Percentiles rank a stretch among this genome's conserved stretches.
Conservation (phyloP, 2,113 vertebrate genomes). For the Xenus cinereus region DNA sequence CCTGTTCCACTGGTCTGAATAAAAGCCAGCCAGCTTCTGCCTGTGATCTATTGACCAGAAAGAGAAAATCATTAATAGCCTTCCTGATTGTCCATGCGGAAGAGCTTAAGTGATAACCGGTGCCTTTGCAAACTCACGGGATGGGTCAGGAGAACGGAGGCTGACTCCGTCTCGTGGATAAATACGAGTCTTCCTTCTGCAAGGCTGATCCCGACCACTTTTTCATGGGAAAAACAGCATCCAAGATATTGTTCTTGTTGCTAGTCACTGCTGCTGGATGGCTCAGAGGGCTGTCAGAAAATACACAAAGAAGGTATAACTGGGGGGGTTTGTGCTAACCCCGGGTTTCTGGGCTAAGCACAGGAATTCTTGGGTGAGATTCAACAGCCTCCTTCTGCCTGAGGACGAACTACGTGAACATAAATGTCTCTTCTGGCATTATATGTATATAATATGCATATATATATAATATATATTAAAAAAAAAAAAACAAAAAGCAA, state of each 20-base stretch:
- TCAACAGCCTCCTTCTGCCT: neutral
- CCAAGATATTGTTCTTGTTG: neutral
- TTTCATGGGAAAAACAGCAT: neutral
- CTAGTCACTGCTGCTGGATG: neutral
- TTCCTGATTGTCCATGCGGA: neutral
- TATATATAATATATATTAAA: neutral
- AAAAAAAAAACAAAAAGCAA: fast-evolving
- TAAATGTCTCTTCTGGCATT: neutral
- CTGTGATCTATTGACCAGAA: neutral
- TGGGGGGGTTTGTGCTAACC: neutral
- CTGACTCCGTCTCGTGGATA: neutral
- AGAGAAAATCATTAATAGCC: neutral
- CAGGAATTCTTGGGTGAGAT: neutral
- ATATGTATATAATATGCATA: neutral
- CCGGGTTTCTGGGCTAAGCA: neutral
- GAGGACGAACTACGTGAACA: neutral
- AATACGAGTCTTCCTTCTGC: neutral
- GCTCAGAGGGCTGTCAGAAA: neutral
- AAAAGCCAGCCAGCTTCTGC: neutral
- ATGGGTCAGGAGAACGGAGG: neutral
- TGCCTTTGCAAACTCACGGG: neutral
- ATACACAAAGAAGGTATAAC: neutral
- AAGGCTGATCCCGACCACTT: neutral
- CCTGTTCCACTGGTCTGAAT: neutral
- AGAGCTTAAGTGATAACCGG: neutral